These are phyloP conservation scores for Natator depressus DNA, from an alignment of 2,113 vertebrate species.

Conservation along the genomic window DNA sequence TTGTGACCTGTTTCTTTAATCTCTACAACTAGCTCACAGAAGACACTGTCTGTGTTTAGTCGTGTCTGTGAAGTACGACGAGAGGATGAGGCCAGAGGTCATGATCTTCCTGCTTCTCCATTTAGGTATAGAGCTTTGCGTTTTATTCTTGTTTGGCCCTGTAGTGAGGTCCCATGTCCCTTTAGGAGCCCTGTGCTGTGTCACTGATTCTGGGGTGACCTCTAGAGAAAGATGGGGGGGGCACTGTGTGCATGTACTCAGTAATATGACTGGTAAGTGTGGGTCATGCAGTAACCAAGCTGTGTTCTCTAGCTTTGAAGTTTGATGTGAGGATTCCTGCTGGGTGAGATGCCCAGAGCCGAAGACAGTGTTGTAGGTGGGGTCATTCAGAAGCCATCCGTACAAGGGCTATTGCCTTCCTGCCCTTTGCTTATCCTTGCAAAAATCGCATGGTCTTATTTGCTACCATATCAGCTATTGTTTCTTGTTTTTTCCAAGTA, in stretches of 20 bases:
- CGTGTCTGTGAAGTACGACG: slow-evolving; percentile 86
- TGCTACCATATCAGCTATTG: background rate
- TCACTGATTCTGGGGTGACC: slow-evolving; percentile 34
- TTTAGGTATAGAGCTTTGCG: slow-evolving; percentile 78
- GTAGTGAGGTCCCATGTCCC: background rate
- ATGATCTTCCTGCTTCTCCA: slow-evolving; percentile 46
- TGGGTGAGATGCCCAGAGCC: background rate
- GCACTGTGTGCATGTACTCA: background rate
- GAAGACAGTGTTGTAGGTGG: background rate
- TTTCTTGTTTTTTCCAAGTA: background rate
- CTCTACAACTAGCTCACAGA: slow-evolving; percentile 69
- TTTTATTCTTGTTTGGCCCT: slow-evolving; percentile 37
- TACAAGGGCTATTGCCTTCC: background rate
- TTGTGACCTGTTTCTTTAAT: slow-evolving; percentile 56
- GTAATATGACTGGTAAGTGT: background rate
- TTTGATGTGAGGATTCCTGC: background rate
- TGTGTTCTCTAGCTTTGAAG: background rate
- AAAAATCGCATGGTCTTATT: background rate
- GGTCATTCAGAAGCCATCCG: background rate
- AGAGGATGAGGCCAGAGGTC: slow-evolving; percentile 76
- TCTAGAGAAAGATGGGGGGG: slow-evolving; percentile 29
- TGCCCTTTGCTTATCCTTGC: background rate
- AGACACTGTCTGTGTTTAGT: slow-evolving; percentile 86
- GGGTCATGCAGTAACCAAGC: background rate
- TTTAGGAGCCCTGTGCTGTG: slow-evolving; percentile 39